Base-by-base conservation (phyloP, 2,797 vertebrate genomes). In the Cetoscarus ocellatus region DNA sequence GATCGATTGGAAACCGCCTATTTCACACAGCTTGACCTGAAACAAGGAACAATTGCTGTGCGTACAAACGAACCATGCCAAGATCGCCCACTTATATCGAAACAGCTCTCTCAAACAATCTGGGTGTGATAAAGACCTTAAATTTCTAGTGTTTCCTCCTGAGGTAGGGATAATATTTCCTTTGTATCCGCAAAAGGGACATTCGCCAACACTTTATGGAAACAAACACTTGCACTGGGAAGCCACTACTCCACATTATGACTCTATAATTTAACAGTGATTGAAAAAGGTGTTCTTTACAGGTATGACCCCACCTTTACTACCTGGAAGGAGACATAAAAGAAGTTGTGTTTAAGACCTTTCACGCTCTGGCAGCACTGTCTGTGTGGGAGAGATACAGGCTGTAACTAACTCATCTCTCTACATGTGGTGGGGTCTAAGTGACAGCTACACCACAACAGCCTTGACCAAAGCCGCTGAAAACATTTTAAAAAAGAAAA, bases 361-460 rank as follows among this genome's bases (percentile, higher is more conserved):
- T 82, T 75, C 54, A 40, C 27, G 45, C 67, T 61, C 61, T 79
- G 75, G 80, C 56, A 70, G 77, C 54, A 5, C 58, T 38, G 58
- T 79, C 77, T 84, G 82, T 70, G 80, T 66, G 56, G 63, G 51
- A 69, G 77, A 84, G 88, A 89, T 87, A 91, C 65, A 63, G 79
- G 44, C 54, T 68, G 64, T 70, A 78, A 73, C 67, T n/a, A 73
- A 78, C 67, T 61, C 47, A 18, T 76, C 59, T 65, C 68, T 61
- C 58, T 70, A 71, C 75, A 71, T 62, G 55, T 66, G 61, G 48
- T 27, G 76, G 67, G 49, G 62, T 69, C 55, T 74, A 84, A 83
- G 75, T 63, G 77, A 74, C 60, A 80, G 56, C 71, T 65, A 34
- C 45, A 19, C 40, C 7, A 34, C 61, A 71, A 59, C 42, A 65